phyloP scores from a whole-genome alignment of 2,797 vertebrate genomes.

The Rhinogobio ventralis region DNA sequence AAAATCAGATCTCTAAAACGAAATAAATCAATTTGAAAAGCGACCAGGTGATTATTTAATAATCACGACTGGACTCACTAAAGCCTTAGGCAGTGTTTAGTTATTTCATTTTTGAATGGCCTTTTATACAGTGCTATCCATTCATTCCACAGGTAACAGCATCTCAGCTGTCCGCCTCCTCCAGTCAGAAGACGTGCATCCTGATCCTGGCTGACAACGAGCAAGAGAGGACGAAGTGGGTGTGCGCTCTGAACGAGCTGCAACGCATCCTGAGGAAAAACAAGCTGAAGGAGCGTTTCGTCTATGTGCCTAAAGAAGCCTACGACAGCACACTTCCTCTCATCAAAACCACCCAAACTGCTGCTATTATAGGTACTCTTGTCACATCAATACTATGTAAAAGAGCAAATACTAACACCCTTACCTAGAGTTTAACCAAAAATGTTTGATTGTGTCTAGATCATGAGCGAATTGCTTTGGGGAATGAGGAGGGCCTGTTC shows the following conservation, averaged over 20 bases:
- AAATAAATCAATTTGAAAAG: constrained; percentile 3
- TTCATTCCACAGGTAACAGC: constrained; percentile 87
- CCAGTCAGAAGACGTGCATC: constrained; percentile 91
- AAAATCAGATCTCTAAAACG: neutral
- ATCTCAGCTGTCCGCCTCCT: constrained; percentile 91
- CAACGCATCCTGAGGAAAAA: constrained; percentile 97
- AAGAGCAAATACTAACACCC: neutral
- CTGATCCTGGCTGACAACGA: constrained; percentile 95
- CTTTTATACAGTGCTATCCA: neutral
- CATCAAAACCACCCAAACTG: constrained; percentile 98
- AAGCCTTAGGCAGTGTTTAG: neutral
- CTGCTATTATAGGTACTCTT: constrained; percentile 72
- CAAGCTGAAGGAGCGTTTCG: constrained; percentile 96
- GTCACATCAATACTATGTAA: neutral
- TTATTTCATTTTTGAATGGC: neutral
- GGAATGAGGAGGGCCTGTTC: constrained; percentile 97
- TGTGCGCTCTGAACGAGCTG: constrained; percentile 92
- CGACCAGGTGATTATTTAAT: neutral
- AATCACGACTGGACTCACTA: neutral
- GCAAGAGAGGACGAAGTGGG: constrained; percentile 96
- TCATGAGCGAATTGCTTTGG: constrained; percentile 96
- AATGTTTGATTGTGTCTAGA: constrained; percentile 74
- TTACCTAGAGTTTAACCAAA: neutral
- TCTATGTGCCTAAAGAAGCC: constrained; percentile 96
- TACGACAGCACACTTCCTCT: constrained; percentile 97